phyloP scores from a whole-genome alignment of 2,888 invertebrate species.

The Acanthopleura granulata region DNA sequence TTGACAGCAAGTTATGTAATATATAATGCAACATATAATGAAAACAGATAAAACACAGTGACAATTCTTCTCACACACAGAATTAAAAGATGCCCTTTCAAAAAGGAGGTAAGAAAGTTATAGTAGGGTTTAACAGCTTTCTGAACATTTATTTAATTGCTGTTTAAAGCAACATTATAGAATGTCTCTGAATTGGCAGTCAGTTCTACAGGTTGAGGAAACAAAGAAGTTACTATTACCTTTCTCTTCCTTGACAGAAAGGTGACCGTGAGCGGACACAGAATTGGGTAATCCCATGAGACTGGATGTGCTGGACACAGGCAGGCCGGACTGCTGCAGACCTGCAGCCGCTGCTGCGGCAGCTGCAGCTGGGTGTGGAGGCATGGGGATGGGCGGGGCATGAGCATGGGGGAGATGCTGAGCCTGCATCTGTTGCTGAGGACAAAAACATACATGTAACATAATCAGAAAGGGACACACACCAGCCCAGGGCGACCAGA shows the following conservation, averaged over 20 bases:
- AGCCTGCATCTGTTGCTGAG: constrained; percentile 92
- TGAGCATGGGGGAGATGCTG: constrained; percentile 78
- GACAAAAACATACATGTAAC: constrained; percentile 16
- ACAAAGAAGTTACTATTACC: constrained; percentile 33
- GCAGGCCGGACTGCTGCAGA: constrained; percentile 70
- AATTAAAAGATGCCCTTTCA: no score
- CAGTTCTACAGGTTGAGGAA: no score
- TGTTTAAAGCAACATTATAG: no score
- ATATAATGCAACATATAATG: no score
- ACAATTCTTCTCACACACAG: no score
- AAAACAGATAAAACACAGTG: no score
- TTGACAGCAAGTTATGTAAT: no score
- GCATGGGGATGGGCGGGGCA: constrained; percentile 67
- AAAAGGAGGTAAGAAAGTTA: no score
- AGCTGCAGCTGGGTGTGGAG: constrained; percentile 64
- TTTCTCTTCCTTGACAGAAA: constrained; percentile 62
- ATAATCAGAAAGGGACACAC: background rate
- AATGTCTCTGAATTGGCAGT: no score
- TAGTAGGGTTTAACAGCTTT: no score
- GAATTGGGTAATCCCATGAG: constrained; percentile 56
- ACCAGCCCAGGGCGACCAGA: background rate
- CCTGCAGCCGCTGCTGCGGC: constrained; percentile 63
- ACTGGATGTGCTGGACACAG: constrained; percentile 59
- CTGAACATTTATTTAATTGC: no score
- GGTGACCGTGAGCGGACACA: constrained; percentile 49